Percentiles rank a stretch among this genome's conserved stretches.
These are phyloP conservation scores for Eupithecia exiguata DNA, from an alignment of 2,888 invertebrate species.

Conservation along the genomic window DNA sequence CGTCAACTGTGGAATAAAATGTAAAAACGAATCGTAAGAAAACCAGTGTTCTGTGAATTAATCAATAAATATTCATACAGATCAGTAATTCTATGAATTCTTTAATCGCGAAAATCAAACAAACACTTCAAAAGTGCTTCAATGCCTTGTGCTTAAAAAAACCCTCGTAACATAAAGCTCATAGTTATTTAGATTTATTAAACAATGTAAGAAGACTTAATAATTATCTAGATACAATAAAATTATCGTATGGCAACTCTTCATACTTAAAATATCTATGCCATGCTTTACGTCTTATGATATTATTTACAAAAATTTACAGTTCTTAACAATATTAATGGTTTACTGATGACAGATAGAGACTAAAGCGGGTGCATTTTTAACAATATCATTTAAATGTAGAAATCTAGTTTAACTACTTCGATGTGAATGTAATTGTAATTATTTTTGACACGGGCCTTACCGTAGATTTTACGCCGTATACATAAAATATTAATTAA, in stretches of 20 bases:
- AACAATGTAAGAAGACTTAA: conserved; percentile 36
- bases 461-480: neutral
- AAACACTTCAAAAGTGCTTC: conserved; percentile 35
- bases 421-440: conserved; percentile 34
- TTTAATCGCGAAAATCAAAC: conserved; percentile 1
- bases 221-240: conserved; percentile 3
- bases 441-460: neutral
- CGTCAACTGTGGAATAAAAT: neutral
- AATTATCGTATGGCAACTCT: conserved; percentile 67
- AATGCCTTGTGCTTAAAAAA: conserved; percentile 22
- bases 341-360: conserved; percentile 2
- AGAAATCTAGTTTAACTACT: conserved; percentile 12
- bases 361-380: conserved; percentile 15
- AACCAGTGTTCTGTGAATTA: neutral
- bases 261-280: conserved; percentile 57
- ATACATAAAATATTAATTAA: neutral
- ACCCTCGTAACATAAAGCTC: conserved; percentile 59
- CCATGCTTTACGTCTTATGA: neutral
- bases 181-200: conserved; percentile 49
- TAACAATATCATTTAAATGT: conserved; percentile 14
- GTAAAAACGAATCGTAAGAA: neutral
- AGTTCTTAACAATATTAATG: conserved; percentile 36
- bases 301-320: conserved; percentile 53
- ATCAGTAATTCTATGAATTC: neutral
- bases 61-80: neutral